A percentile compares a stretch with the other conserved stretches of the same genome.
Conservation (phyloP, 2,888 invertebrate genomes). For the Syritta pipiens region DNA sequence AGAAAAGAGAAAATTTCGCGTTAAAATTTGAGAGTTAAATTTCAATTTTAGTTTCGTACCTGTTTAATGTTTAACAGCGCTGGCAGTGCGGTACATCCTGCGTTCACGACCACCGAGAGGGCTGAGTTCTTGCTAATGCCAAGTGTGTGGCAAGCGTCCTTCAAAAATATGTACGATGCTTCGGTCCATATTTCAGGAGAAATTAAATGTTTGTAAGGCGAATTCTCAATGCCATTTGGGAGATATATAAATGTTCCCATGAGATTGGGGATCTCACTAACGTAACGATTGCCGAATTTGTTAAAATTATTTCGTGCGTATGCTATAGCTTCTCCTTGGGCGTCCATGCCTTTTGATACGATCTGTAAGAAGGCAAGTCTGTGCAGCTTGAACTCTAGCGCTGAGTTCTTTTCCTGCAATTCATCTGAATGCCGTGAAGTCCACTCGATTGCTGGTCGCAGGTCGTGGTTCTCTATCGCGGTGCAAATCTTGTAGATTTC, state of each 20-base stretch:
- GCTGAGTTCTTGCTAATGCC: constrained; percentile 95
- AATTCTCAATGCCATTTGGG: constrained; percentile 87
- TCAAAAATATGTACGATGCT: constrained; percentile 92
- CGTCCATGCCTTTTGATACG: constrained; percentile 78
- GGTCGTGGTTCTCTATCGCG: constrained; percentile 88
- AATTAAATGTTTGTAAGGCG: constrained; percentile 88
- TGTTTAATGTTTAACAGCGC: constrained; percentile 96
- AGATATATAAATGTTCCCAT: constrained; percentile 93
- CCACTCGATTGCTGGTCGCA: constrained; percentile 94
- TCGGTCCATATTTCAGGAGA: constrained; percentile 88
- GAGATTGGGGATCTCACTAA: constrained; percentile 90
- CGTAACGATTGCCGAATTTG: constrained; percentile 87
- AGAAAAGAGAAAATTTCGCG: neutral
- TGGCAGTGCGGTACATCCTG: constrained; percentile 96
- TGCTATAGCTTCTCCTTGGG: constrained; percentile 90
- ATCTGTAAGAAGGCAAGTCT: constrained; percentile 88
- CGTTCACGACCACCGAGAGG: constrained; percentile 93
- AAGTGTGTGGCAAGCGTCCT: constrained; percentile 94
- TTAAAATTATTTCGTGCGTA: constrained; percentile 93
- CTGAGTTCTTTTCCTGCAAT: constrained; percentile 84
- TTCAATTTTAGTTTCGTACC: constrained; percentile 66
- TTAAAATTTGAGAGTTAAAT: neutral
- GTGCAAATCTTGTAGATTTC: constrained; percentile 94
- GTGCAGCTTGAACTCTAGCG: constrained; percentile 90
- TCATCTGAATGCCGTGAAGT: constrained; percentile 87